Base-by-base conservation (phyloP, 2,113 vertebrate genomes). In the Galeopterus variegatus region DNA sequence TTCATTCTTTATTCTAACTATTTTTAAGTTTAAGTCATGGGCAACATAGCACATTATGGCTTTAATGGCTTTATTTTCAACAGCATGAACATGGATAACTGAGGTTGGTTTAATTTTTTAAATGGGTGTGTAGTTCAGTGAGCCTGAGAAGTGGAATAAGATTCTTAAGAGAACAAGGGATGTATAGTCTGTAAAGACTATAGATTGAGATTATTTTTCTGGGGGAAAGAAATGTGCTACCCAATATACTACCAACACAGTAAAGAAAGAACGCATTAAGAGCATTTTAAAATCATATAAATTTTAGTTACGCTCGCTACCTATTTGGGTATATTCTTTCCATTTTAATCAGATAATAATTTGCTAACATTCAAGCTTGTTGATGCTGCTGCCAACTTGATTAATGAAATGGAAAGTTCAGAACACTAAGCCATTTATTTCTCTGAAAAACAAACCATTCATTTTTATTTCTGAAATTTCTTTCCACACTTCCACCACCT, bases 371-470 rank as follows among this genome's bases (percentile, higher is more conserved):
- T 50, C 69, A 45, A 84, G 88, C 28, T 83, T 84, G 45, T 48
- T 82, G n/a, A 67, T 86, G 21, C 12, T 54, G 8, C 36, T 88
- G 48, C 31, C 54, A 87, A 81, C 17, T 28, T 84, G 58, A 95
- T 79, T n/a, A 70, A 97, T 88, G 67, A 95, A 54, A 62, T 41
- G 19, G n/a, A 77, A 21, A 72, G 13, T 77, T 91, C 81, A 18
- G 19, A 95, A 88, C 36, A 84, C 4, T 41, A 24, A 79, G 6
- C 45, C 19, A 83, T 31, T 81, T 86, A 82, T 76, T 92, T 21
- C 52, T 89, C 69, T 89, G 36, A 92, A 89, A 85, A 75, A 91
- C 21, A 84, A 94, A 85, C 73, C 21, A 28, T 91, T 95, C 88
- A 33, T 41, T 62, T 94, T 90, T 81, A 7, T 54, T 93, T 77